Base-by-base conservation (phyloP, 2,888 invertebrate species). In the Thereva unica region DNA sequence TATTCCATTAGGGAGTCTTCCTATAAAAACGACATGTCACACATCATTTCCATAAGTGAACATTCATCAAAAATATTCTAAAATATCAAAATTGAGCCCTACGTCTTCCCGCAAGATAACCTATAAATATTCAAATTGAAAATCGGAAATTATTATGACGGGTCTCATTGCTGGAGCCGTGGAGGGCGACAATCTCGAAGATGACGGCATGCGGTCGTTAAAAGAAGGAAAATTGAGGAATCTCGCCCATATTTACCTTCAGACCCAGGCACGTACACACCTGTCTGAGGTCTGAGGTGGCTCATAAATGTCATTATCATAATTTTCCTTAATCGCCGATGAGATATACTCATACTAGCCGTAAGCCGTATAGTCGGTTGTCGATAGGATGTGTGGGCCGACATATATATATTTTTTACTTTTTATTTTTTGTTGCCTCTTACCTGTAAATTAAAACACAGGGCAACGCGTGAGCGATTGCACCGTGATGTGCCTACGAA, bases 231-330 rank as follows among this genome's bases (percentile, higher is more conserved):
- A 61, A 61, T 61, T 61, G 50, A 61, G 61, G 50, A 61, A 61
- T 61, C 61, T 61, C 41, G 57, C 61, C 61, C 61, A 61, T 61
- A 40, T 50, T 40, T 38, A n/a, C 34, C 50, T 50, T 50, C 49
- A 61, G 40, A 10, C 50, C 23, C 9, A 23, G 35, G 61, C 65
- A 65, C 65, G 65, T 65, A 55, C 65, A 55, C 65, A 65, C 55
- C 55, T 65, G 65, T 65, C 65, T 65, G 65, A 5, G 34, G 61
- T 61, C 50, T 61, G 50, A 61, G 61, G 50, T 61, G 50, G 61
- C 61, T 68, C 68, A 68, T 68, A 68, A 68, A 65, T 68, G 68
- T 65, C 68, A 68, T 68, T 68, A 68, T 66, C 65, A 68, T 68
- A 68, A 68, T 68, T 68, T 68, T 65, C 65, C 61, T 68, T 65